Evolutionary conservation across 2,888 invertebrate species (phyloP), one percentile per base, ranked within the genome.

Genomic region (Penaeus monodon): DNA sequence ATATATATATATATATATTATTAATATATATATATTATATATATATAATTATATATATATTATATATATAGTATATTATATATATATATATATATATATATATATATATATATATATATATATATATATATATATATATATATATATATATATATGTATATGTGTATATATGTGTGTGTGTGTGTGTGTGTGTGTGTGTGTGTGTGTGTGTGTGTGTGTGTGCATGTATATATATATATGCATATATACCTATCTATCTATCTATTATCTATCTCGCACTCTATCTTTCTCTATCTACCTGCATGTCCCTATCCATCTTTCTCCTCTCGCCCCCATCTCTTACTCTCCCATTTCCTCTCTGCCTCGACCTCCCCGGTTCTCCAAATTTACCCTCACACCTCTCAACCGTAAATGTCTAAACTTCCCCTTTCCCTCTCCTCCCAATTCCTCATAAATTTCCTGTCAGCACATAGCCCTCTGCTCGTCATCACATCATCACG

Each of bases 21-120:
- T 73, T 29, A 29, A 73, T 73, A 73, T 73, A 73, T 73, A 73
- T 73, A 73, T 73, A 73, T 73, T 73, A 73, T 73, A 29, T 73
- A 73, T 73, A 73, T 73, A 73, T 73, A 73, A 29, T 29, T 73
- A 49, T 29, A 73, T 73, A 73, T 73, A 73, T 73, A 73, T 73
- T 29, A 6, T 29, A 6, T 70, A 6, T 70, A 6, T 70, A 0
- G 3, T 70, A 6, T 70, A 6, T 70, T 73, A 1, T 73, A 7
- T 73, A 7, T 73, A 8, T 73, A 7, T 73, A 7, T 73, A 1
- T 73, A 3, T 73, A 7, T 73, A 1, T 73, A 12, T 73, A 12
- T 29, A 12, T 33, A 27, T 33, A 29, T 33, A 14, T 33, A 14
- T 73, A 12, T 12, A 29, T 73, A 12, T 33, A 14, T 73, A 4